phyloP scores from a whole-genome alignment of 2,888 invertebrate species.

The Monoplex corrugatus region DNA sequence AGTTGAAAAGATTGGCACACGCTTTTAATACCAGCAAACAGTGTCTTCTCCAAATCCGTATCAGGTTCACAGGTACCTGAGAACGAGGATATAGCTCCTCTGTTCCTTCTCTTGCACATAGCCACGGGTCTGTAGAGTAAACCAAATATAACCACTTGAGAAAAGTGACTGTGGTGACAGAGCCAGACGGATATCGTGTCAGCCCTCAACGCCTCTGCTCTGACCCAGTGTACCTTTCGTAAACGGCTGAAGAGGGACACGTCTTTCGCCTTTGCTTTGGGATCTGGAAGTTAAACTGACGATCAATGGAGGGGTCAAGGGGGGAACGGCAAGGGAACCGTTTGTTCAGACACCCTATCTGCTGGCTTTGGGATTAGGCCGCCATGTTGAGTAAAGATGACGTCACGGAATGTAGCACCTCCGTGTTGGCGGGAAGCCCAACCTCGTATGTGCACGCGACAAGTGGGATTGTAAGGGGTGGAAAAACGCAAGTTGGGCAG shows the following conservation, averaged over 20 bases:
- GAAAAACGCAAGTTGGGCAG: too few species aligned
- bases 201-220: not conserved
- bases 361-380: conserved; percentile 7
- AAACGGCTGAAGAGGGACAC: not conserved
- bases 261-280: not conserved
- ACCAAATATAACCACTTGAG: too few species aligned
- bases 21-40: too few species aligned
- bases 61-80: too few species aligned
- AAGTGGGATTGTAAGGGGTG: too few species aligned
- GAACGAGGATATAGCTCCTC: too few species aligned
- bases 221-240: not conserved
- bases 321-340: not conserved
- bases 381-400: conserved; percentile 12
- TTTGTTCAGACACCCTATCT: conserved; percentile 17
- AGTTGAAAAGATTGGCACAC: too few species aligned
- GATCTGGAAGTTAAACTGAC: not conserved
- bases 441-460: not conserved
- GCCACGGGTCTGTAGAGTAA: too few species aligned
- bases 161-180: too few species aligned
- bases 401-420: conserved; percentile 9
- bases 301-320: not conserved
- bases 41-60: too few species aligned
- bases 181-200: not conserved
- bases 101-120: too few species aligned
- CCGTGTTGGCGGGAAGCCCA: not conserved